Base-by-base conservation (phyloP, 2,888 invertebrate genomes). In the Enchytraeus crypticus region DNA sequence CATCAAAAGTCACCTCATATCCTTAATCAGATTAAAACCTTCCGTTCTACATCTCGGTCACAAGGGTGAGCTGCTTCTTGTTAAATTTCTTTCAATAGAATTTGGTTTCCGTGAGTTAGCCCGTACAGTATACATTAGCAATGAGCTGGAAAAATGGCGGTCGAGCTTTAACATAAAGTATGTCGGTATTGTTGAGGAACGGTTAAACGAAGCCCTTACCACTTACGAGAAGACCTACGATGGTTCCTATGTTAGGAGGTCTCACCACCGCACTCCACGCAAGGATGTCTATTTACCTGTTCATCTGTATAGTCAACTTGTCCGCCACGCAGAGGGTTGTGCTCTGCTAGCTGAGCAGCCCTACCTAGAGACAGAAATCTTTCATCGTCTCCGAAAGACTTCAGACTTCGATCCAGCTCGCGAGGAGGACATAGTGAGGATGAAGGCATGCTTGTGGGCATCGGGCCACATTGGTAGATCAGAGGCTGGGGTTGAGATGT, bases 391-490 rank as follows among this genome's bases (percentile, higher is more conserved):
- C 46, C 53, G 33, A n/a, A 29, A 14, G 14, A 21, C n/a, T 49
- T 18, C 23, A 23, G n/a, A 55, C 14, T 30, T 46, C 26, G 47
- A 57, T 57, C 5, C 27, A 2, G 33, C 27, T 32, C 70, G 70
- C 33, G 77, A 76, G 55, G 64, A 69, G 14, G 71, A 76, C 60
- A 67, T 90, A 58, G 79, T 88, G 51, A 86, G 88, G 65, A 77
- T 92, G 47, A 96, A 96, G 78, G 85, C 91, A 5, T 88, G 92
- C 0, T 80, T 96, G 0, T 96, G 96, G 95, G 88, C 89, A 1
- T 67, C 79, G 79, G 90, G 90, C 21, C 90, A 92, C 77, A 84
- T 89, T 14, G 89, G 80, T 5, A 87, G 87, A 0, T 88, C 90
- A 5, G 80, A 84, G 0, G 84, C 85, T 68, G 93, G 93, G 3